phyloP scores from a whole-genome alignment of 2,113 vertebrate species.

The Emydura subglobosa region DNA sequence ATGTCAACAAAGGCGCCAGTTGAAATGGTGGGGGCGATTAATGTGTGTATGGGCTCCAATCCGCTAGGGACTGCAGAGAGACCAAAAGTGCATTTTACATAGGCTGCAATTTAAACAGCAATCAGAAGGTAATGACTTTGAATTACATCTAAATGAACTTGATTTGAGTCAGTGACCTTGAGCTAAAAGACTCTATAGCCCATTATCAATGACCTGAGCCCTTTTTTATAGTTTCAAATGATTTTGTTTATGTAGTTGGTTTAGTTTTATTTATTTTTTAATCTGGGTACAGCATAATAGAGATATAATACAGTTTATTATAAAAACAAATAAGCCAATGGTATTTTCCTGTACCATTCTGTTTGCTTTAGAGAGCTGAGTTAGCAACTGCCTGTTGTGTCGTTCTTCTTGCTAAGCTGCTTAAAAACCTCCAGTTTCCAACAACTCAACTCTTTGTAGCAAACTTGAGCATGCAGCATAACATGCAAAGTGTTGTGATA shows the following conservation, averaged over 20 bases:
- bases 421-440: slow-evolving; percentile 39
- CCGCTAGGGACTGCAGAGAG: not conserved
- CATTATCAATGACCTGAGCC: slow-evolving; percentile 1
- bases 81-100: not conserved
- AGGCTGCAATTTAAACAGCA: not conserved
- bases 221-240: not conserved
- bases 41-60: not conserved
- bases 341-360: not conserved
- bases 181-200: slow-evolving; percentile 1
- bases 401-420: slow-evolving; percentile 26
- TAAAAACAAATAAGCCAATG: not conserved
- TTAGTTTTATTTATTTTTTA: slow-evolving; percentile 60
- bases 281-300: slow-evolving; percentile 54
- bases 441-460: not conserved
- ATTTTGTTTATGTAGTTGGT: slow-evolving; percentile 59
- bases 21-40: not conserved
- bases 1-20: not conserved
- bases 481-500: slow-evolving; percentile 78
- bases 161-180: slow-evolving; percentile 56
- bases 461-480: slow-evolving; percentile 55
- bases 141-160: slow-evolving; percentile 27
- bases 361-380: not conserved
- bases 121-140: slow-evolving; percentile 55
- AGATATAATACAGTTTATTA: slow-evolving; percentile 37
- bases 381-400: slow-evolving; percentile 10